A percentile compares a stretch with the other conserved stretches of the same genome.
phyloP scores from a whole-genome alignment of 2,797 vertebrate species.

The Eleutherodactylus coqui region DNA sequence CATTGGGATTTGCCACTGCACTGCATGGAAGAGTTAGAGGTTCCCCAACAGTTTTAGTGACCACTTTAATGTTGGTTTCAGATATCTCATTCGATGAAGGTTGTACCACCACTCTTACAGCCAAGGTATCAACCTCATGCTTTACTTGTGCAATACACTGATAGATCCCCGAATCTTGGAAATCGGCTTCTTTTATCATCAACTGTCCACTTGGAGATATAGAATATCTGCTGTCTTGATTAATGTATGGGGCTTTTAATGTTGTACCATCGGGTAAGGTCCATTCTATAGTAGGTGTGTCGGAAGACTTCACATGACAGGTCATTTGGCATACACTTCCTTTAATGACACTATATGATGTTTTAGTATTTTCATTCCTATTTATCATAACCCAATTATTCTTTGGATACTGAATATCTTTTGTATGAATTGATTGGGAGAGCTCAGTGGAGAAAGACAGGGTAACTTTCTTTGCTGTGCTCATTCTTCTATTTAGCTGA shows the following conservation, averaged over 20 bases:
- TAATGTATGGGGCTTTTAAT: conserved; percentile 74
- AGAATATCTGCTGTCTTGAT: conserved; percentile 75
- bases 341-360: conserved; percentile 72
- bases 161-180: conserved; percentile 83
- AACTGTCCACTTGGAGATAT: conserved; percentile 78
- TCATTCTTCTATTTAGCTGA: conserved; percentile 84
- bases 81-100: conserved; percentile 72
- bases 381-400: conserved; percentile 87
- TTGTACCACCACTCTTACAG: conserved; percentile 81
- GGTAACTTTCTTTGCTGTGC: conserved; percentile 80
- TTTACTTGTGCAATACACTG: conserved; percentile 81
- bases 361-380: conserved; percentile 69
- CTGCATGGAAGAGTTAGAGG: conserved; percentile 78
- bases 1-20: conserved; percentile 78
- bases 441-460: conserved; percentile 76
- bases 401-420: conserved; percentile 68
- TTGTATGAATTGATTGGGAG: conserved; percentile 71
- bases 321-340: conserved; percentile 76
- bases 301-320: conserved; percentile 83
- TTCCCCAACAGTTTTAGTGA: conserved; percentile 76
- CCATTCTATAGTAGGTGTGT: conserved; percentile 79
- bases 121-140: conserved; percentile 74
- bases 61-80: conserved; percentile 68
- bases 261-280: conserved; percentile 82
- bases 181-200: conserved; percentile 73